These are phyloP conservation scores for Spodoptera frugiperda DNA, from an alignment of 1,140 invertebrate genomes.

Conservation along the genomic window DNA sequence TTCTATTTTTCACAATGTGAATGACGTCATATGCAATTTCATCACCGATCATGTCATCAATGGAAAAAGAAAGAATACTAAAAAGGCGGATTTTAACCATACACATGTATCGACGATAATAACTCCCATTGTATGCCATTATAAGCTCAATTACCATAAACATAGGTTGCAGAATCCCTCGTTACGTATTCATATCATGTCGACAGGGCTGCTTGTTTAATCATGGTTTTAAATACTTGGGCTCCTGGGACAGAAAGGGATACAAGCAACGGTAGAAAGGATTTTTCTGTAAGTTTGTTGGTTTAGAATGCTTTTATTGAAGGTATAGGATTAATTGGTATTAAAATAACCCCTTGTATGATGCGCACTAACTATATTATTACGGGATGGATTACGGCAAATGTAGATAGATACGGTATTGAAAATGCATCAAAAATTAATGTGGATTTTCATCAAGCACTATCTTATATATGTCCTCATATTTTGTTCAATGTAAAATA, in stretches of 20 bases:
- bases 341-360: no score
- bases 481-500: no score
- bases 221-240: neutral
- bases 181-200: conserved; percentile 38
- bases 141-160: conserved; percentile 52
- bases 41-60: neutral
- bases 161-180: conserved; percentile 50
- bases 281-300: no score
- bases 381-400: no score
- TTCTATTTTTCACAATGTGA: no score
- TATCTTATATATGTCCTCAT: no score
- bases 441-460: no score
- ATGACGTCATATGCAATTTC: neutral
- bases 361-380: no score
- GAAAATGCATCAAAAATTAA: no score
- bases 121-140: conserved; percentile 42
- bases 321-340: no score
- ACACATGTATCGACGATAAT: conserved; percentile 35
- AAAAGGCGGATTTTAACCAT: conserved; percentile 12
- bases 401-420: no score
- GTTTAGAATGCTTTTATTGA: no score
- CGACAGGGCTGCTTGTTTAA: neutral
- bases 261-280: neutral
- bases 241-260: conserved; percentile 10
- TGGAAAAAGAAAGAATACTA: neutral